Evolutionary conservation across 2,113 vertebrate species (phyloP), one percentile per base, ranked within the genome.

Genomic region (Sitta europaea): DNA sequence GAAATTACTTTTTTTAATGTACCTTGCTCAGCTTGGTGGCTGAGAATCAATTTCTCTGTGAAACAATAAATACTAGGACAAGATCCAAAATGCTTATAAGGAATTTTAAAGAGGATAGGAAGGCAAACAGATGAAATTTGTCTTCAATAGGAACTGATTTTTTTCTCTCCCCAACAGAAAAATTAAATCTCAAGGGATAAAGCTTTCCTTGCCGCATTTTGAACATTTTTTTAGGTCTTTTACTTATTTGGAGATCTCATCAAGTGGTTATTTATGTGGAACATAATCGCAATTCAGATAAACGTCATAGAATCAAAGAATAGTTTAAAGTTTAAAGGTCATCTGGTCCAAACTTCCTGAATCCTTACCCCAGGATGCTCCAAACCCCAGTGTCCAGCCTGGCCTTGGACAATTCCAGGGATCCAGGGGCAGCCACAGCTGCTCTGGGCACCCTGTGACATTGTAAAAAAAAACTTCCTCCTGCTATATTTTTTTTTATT

Each of bases 301-400:
- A 77, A 62, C 4, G 3, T 28, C 0, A 0, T 8, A 21, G 17
- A 25, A 25, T 42, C 31, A 58, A 4, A 12, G 22, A 58, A 25
- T 6, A 27, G 5, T 28, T 40, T 74, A 14, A 19, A 36, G 11
- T 24, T 74, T 35, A 40, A 57, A 21, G 5, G 20, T 16, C 29
- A n/a, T 24, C 11, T 33, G 6, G 12, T 40, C 11, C 24, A 38
- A 54, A 7, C 23, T n/a, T 18, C 18, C 48, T 63, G n/a, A 33
- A 23, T 15, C 2, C 6, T 73, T 14, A 0, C 22, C 27, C 9
- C 43, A 50, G 29, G 5, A 0, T 40, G 43, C 24, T 70, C 29
- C 43, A n/a, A 68, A 29, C 19, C 35, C 28, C 3, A 47, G 10
- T 31, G 4, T 48, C 24, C 65, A 58, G 0, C 7, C 23, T 50